A percentile compares a stretch with the other conserved stretches of the same genome.
Conservation (phyloP, 2,113 vertebrate species). For the Toxotes chatareus region DNA sequence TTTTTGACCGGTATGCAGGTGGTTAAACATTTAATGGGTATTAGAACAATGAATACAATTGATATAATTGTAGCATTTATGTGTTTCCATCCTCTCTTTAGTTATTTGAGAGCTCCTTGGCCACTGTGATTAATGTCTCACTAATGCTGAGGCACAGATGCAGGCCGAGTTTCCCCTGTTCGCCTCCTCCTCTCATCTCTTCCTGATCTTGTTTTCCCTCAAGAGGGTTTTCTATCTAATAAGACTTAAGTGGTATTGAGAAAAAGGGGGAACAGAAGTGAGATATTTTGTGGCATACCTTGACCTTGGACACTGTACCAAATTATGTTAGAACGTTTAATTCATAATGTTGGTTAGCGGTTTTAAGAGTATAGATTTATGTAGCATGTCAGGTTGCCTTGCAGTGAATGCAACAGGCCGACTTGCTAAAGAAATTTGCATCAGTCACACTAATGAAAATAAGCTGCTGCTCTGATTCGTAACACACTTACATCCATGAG, state of each 20-base stretch:
- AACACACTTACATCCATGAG: neutral
- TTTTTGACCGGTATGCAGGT: neutral
- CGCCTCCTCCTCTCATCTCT: constrained; percentile 34
- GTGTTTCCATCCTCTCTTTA: constrained; percentile 16
- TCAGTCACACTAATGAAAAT: constrained; percentile 19
- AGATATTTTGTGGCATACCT: constrained; percentile 30
- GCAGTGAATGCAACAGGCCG: neutral
- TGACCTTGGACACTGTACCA: neutral
- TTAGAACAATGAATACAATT: neutral
- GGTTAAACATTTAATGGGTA: neutral
- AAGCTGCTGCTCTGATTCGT: constrained; percentile 7
- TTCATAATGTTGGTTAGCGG: neutral
- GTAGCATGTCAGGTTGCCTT: neutral
- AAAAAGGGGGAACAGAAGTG: neutral
- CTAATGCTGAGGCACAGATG: constrained; percentile 43
- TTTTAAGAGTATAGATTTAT: neutral
- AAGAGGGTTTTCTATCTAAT: constrained; percentile 41
- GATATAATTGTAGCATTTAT: constrained; percentile 1
- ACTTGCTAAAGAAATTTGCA: neutral
- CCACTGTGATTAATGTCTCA: constrained; percentile 47
- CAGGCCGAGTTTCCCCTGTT: constrained; percentile 21
- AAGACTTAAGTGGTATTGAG: constrained; percentile 15
- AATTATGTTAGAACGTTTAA: constrained; percentile 8
- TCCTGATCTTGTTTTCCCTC: constrained; percentile 48
- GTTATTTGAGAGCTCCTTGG: constrained; percentile 16